Base-by-base conservation (phyloP, 2,113 vertebrate species). In the Circaetus cinerascens region DNA sequence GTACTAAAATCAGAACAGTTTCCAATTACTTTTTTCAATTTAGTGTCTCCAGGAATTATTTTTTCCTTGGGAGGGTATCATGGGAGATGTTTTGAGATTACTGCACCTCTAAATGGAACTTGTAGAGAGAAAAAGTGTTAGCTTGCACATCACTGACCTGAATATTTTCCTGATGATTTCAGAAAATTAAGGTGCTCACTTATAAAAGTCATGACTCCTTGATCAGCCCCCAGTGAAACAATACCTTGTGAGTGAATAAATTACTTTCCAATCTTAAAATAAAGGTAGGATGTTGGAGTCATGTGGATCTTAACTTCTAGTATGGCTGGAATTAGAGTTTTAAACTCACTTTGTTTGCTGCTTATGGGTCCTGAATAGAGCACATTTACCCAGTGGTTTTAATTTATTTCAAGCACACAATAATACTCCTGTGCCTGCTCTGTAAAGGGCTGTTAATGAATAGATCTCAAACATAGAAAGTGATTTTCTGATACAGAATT, bases 191-290 rank as follows among this genome's bases (percentile, higher is more conserved):
- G 82, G 55, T 81, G 69, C 76, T 98, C 80, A 55, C 91, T 62
- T 95, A 92, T 21, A 55, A 66, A 96, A 93, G 62, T 60, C 48
- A 48, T 56, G 92, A 94, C 36, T 69, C 27, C 76, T 93, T 60
- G 23, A 88, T 90, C 86, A 56, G 67, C 55, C 46, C 77, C n/a
- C 69, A 77, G 48, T 92, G 63, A 88, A 95, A 97, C 7, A 21
- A 93, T 95, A 88, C 55, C 81, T 95, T 57, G 15, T 79, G 77
- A 91, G 56, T 83, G 57, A 93, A 76, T 46, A 96, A 94, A 92
- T 72, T 77, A 73, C 64, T 80, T 97, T 90, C 55, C 82, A 68
- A 13, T 85, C 79, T 92, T 96, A 97, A 96, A 98, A 98, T 97
- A 97, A 97, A 95, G 67, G 72, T 72, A 75, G 51, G 64, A 78